Evolutionary conservation across 2,888 invertebrate species (phyloP).

Genomic region (Noctua pronuba): DNA sequence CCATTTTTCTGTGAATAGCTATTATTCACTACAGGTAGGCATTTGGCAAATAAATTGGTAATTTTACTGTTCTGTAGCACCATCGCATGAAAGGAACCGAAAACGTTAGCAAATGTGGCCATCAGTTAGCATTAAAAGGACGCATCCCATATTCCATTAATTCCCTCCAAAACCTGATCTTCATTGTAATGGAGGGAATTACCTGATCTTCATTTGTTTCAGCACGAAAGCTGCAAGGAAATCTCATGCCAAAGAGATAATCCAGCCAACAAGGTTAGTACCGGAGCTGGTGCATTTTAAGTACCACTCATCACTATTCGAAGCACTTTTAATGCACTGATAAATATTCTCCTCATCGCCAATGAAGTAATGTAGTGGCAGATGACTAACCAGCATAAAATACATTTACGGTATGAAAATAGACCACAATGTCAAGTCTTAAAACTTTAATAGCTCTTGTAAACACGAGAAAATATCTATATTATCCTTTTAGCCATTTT

Average conservation of each 20-base stretch:
- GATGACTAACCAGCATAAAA: slow-evolving; percentile 22
- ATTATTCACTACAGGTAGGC: background rate
- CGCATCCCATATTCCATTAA: background rate
- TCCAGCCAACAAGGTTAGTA: slow-evolving; percentile 1
- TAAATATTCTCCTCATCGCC: slow-evolving; percentile 27
- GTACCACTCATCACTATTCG: slow-evolving; percentile 2
- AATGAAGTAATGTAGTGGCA: slow-evolving; percentile 12
- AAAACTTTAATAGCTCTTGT: slow-evolving; percentile 46
- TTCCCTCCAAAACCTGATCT: no score
- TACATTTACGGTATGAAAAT: slow-evolving; percentile 31
- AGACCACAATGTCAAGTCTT: slow-evolving; percentile 29
- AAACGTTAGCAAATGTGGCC: no score
- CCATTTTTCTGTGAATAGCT: background rate
- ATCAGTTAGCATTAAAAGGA: background rate
- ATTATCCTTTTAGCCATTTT: slow-evolving; percentile 7
- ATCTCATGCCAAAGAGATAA: slow-evolving; percentile 5
- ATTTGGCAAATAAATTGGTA: background rate
- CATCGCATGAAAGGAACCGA: no score
- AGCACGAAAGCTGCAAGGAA: background rate
- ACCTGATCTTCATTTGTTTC: background rate
- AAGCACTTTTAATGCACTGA: slow-evolving; percentile 33
- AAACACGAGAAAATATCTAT: slow-evolving; percentile 24
- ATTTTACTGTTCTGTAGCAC: background rate
- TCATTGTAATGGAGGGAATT: no score
- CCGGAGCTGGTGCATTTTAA: slow-evolving; percentile 1